Evolutionary conservation across 2,797 vertebrate species (phyloP), one percentile per base, ranked within the genome.

Genomic region (Falco concolor): DNA sequence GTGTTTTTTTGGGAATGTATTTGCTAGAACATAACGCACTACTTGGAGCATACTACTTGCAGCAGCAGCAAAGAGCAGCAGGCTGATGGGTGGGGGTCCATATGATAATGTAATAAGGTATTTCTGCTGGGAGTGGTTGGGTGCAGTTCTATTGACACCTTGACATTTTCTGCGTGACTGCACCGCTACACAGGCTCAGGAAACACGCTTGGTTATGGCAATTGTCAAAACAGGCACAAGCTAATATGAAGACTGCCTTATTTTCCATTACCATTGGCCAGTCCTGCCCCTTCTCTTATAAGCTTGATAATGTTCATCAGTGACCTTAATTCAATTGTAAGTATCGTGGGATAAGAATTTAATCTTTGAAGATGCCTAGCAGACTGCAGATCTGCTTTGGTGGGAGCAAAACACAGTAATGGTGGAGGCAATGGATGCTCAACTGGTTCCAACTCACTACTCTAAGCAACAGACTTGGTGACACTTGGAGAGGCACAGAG

Each of bases 11-110:
- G 13, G 13, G 5, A 57, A 49, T 27, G 10, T 19, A 5, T 54
- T 77, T 60, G 12, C 15, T 54, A 0, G 2, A 76, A 13, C 2
- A 0, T 42, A 68, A 6, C 10, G 8, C 13, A 9, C 27, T 3
- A 4, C 67, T 83, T 42, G 40, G 74, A 80, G 40, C 1, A 2
- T 36, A 3, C 10, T 23, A 7, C 8, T 72, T 59, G 6, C 0
- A 52, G 12, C 15, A 60, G 38, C 27, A 60, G 45, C 22, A 12
- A 57, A 82, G 34, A 52, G 10, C 15, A 60, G 38, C 27, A 60
- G 45, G 36, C 10, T 44, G 34, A 47, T 44, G 65, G 65, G 38
- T 36, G 21, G 34, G 8, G 25, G 22, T 86, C 60, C 8, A 5
- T 13, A 36, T 61, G 73, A 14, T 67, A 13, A 27, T 47, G 8